Evolutionary conservation across 2,888 invertebrate species (phyloP), one percentile per base, ranked within the genome.

Genomic region (Synanthedon tipuliformis): DNA sequence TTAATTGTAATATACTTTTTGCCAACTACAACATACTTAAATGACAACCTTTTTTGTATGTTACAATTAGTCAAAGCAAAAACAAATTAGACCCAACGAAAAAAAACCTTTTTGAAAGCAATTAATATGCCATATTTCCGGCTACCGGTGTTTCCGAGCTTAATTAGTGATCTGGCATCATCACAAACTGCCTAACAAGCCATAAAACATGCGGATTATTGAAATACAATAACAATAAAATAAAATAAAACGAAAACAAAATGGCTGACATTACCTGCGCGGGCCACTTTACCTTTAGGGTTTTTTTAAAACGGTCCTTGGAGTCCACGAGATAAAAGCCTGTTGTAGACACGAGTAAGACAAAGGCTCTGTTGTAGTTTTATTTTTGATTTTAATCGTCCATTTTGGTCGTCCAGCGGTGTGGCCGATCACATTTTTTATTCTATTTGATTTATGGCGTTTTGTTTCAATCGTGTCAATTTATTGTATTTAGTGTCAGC

Each of bases 141-240:
- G 76, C 78, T 73, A 74, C 81, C 63, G 75, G 73, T 73, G 65
- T 74, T 74, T 65, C 73, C 65, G 62, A 64, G 62, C 66, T 73
- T 79, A 81, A 84, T 85, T 81, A 81, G 76, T 74, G 65, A 67
- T 63, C 67, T 67, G 60, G 61, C 64, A 68, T 75, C 74, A 69
- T 73, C 73, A 83, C 81, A 81, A 76, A 79, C 76, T 69, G 63
- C 71, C 67, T 76, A 77, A 83, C 82, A 82, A 78, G 79, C 78
- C 68, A 78, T 83, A 83, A 82, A 84, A 83, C 78, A 80, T 73
- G 81, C 73, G 73, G 80, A 83, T 83, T 84, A 81, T 83, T 80
- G 72, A 81, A 79, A 79, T 80, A 77, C 70, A 76, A 73, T 70
- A 73, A 75, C 73, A 74, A 75, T 71, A 78, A 79, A 76, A 10